These are phyloP conservation scores for Salvelinus alpinus DNA, from an alignment of 2,113 vertebrate genomes.

Conservation along the genomic window DNA sequence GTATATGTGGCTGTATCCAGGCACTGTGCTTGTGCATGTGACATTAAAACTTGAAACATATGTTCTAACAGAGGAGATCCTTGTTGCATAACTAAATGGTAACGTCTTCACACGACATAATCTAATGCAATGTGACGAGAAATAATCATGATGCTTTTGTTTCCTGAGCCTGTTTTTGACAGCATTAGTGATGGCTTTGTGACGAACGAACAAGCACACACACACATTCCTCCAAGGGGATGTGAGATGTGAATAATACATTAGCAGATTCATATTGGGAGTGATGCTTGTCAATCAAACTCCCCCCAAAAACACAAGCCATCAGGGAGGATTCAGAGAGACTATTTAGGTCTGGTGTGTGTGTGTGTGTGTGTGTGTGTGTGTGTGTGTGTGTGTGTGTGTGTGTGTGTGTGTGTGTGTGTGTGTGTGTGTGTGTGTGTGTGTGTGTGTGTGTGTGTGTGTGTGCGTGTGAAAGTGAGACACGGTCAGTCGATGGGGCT, in stretches of 20 bases:
- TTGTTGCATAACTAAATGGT: background rate
- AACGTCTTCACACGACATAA: no score
- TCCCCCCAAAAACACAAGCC: conserved; percentile 55
- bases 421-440: background rate
- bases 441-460: background rate
- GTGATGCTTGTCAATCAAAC: conserved; percentile 67
- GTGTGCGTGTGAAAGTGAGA: conserved; percentile 20
- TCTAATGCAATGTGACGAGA: no score
- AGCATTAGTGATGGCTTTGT: no score
- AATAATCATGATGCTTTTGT: no score
- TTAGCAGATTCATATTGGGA: conserved; percentile 58
- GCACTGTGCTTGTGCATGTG: no score
- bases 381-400: background rate
- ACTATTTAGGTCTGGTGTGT: conserved; percentile 56
- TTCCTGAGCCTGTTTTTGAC: no score
- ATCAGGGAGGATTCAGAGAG: conserved; percentile 61
- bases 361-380: background rate
- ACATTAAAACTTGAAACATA: background rate
- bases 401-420: background rate
- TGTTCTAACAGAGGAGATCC: background rate
- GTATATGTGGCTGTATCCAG: no score
- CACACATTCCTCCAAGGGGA: conserved; percentile 36
- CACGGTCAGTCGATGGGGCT: conserved; percentile 60
- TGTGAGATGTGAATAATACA: conserved; percentile 54
- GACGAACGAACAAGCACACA: conserved; percentile 1